A percentile compares a stretch with the other conserved stretches of the same genome.
Conservation (phyloP, 2,888 invertebrate species). For the Junonia oenone region DNA sequence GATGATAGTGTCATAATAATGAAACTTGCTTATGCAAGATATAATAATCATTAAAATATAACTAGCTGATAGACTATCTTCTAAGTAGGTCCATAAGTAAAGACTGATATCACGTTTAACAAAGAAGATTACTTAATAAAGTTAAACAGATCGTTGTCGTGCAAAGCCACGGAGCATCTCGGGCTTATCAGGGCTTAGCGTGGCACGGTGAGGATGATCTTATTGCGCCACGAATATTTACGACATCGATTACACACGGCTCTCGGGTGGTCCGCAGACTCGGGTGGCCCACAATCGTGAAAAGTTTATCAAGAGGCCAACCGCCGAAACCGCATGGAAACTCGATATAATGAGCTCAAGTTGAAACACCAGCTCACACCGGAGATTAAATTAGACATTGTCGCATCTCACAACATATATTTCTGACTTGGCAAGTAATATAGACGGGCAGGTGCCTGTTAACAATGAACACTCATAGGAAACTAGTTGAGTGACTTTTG, state of each 20-base stretch:
- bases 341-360: slow-evolving; percentile 46
- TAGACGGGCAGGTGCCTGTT: slow-evolving; percentile 27
- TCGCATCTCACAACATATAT: slow-evolving; percentile 34
- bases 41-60: background rate
- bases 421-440: slow-evolving; percentile 31
- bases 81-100: background rate
- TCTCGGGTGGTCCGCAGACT: slow-evolving; percentile 59
- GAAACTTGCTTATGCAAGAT: background rate
- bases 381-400: slow-evolving; percentile 38
- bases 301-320: slow-evolving; percentile 59
- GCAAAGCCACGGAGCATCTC: slow-evolving; percentile 38
- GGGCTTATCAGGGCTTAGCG: slow-evolving; percentile 58
- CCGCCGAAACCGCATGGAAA: slow-evolving; percentile 51
- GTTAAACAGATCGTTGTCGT: slow-evolving; percentile 43
- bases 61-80: background rate
- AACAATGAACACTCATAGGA: slow-evolving; percentile 29
- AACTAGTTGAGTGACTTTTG: slow-evolving; percentile 32
- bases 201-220: slow-evolving; percentile 52
- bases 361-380: slow-evolving; percentile 35
- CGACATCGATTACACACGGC: slow-evolving; percentile 46
- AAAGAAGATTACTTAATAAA: slow-evolving; percentile 42
- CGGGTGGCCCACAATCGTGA: slow-evolving; percentile 50
- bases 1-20: slow-evolving; percentile 1
- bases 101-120: slow-evolving; percentile 4
- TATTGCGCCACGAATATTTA: slow-evolving; percentile 67